Evolutionary conservation across 2,888 invertebrate species (phyloP).

Genomic region (Rotaria magnacalcarata): DNA sequence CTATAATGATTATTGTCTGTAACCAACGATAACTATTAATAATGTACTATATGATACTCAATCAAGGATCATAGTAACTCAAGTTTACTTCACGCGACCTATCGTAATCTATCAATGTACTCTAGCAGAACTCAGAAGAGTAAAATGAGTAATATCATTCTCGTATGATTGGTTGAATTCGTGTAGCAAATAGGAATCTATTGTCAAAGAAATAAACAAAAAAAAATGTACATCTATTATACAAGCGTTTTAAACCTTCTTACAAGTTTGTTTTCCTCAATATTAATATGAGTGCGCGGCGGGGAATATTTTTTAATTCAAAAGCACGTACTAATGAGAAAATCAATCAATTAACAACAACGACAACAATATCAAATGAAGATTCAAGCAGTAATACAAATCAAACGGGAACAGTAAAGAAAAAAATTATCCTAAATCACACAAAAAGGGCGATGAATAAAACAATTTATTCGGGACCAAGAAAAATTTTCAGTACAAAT

Average conservation of each 20-base stretch:
- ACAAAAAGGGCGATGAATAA: neutral
- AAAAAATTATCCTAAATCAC: neutral
- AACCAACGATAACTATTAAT: no score
- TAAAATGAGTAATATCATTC: neutral
- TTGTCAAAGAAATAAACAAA: constrained; percentile 13
- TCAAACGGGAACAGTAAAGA: neutral
- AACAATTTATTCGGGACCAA: neutral
- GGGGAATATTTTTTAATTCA: constrained; percentile 6
- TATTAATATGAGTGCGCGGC: neutral
- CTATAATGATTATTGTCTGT: no score
- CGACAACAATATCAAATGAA: neutral
- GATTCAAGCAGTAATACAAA: neutral
- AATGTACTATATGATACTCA: no score
- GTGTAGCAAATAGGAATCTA: neutral
- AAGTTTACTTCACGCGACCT: no score
- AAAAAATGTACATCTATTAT: neutral
- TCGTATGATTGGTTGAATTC: neutral
- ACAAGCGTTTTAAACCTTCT: neutral
- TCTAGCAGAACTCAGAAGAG: no score
- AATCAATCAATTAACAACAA: neutral
- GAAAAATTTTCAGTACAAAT: constrained; percentile 7
- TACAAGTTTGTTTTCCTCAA: neutral
- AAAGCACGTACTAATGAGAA: neutral
- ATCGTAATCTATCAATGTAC: no score
- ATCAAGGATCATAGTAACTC: no score